Evolutionary conservation across 2,888 invertebrate genomes (phyloP), one percentile per base, ranked within the genome.

Genomic region (Patella depressa): DNA sequence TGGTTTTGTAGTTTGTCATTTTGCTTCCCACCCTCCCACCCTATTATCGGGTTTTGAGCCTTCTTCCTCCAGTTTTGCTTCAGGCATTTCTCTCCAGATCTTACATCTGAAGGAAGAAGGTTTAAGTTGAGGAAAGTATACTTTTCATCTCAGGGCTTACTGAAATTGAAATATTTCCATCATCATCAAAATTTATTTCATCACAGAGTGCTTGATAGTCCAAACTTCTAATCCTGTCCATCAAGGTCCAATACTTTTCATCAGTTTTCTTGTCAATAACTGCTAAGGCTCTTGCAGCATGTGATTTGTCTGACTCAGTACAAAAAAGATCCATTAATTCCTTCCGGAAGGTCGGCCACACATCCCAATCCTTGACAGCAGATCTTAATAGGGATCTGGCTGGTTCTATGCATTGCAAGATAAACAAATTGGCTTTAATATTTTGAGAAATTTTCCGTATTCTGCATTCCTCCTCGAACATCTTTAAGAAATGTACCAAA

Each of bases 111-210:
- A n/a, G n/a, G n/a, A n/a, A n/a, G n/a, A n/a, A n/a, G n/a, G n/a
- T n/a, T n/a, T n/a, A n/a, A n/a, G n/a, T n/a, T n/a, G n/a, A n/a
- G n/a, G n/a, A n/a, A n/a, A n/a, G n/a, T n/a, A n/a, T n/a, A n/a
- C 24, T 24, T 24, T n/a, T 19, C 65, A 65, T 65, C 19, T 65
- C 65, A n/a, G 19, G 9, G 7, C 19, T 19, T 19, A 24, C 19
- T 7, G 65, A 65, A 11, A 65, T 12, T 19, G n/a, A 65, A n/a
- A 19, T 19, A 12, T 65, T 65, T n/a, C 65, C 65, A 19, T 65
- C 65, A 65, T 65, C 65, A 65, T 65, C 65, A 65, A 65, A 65
- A n/a, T 65, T n/a, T 19, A n/a, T 24, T 65, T 65, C 65, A 65
- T 65, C n/a, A n/a, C n/a, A n/a, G n/a, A n/a, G n/a, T n/a, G n/a